phyloP scores from a whole-genome alignment of 2,888 invertebrate species.

The Cerastis rubricosa region DNA sequence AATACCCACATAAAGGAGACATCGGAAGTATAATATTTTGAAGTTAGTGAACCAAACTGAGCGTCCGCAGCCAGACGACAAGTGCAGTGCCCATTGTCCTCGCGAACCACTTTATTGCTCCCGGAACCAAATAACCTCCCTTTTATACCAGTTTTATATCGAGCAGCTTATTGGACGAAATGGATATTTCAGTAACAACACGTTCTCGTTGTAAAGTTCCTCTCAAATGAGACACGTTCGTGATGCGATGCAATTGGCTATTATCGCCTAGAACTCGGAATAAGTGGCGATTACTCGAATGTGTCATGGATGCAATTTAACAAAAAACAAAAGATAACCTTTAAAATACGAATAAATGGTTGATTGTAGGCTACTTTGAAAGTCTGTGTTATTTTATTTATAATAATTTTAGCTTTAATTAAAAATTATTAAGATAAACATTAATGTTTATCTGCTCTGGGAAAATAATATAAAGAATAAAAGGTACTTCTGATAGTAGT shows the following conservation, averaged over 20 bases:
- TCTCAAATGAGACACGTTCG: conserved; percentile 52
- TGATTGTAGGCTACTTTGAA: background rate
- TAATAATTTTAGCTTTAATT: background rate
- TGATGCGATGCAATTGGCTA: conserved; percentile 46
- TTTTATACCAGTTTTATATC: conserved; percentile 86
- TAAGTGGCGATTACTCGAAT: conserved; percentile 37
- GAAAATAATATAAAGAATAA: background rate
- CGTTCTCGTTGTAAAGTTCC: conserved; percentile 45
- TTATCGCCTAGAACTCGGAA: conserved; percentile 25
- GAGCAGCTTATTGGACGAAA: conserved; percentile 78
- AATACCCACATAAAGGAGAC: conserved; percentile 43
- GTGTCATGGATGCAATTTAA: background rate
- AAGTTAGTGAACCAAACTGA: conserved; percentile 63
- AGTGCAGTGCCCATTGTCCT: conserved; percentile 87
- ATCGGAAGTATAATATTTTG: conserved; percentile 60
- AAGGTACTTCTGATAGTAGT: background rate
- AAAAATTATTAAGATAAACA: background rate
- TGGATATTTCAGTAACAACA: conserved; percentile 61
- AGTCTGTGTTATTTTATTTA: background rate
- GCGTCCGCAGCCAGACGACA: conserved; percentile 64
- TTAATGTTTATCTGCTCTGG: background rate
- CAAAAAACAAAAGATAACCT: background rate
- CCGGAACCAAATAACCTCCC: conserved; percentile 87
- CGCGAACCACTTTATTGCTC: conserved; percentile 85
- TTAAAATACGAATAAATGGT: background rate